Evolutionary conservation across 2,113 vertebrate species (phyloP).

Genomic region (Telmatochromis sp.): DNA sequence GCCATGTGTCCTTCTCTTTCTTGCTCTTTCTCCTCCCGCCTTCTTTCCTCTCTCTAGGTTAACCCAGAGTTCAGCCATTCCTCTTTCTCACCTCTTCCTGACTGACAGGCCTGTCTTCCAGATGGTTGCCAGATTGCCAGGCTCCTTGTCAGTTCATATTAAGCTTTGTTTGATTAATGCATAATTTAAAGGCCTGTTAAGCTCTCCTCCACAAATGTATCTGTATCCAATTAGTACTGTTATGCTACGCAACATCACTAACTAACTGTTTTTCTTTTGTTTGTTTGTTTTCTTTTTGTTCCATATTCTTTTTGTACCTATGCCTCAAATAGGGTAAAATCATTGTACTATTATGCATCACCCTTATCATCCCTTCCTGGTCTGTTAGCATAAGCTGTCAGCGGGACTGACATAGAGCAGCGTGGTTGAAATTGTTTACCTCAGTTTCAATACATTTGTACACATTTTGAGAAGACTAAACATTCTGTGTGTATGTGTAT

Average conservation of each 20-base stretch:
- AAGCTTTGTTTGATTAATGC: conserved; percentile 60
- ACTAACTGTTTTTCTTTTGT: conserved; percentile 3
- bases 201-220: conserved; percentile 47
- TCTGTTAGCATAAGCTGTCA: conserved; percentile 42
- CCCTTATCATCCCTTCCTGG: neutral
- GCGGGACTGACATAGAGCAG: conserved; percentile 22
- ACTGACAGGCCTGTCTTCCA: conserved; percentile 64
- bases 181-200: conserved; percentile 59
- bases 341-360: neutral
- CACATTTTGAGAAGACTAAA: conserved; percentile 22
- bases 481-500: neutral
- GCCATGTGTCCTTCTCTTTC: neutral
- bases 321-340: neutral
- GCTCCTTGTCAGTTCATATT: conserved; percentile 62
- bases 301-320: neutral
- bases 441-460: conserved; percentile 5
- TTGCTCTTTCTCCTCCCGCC: neutral
- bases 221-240: conserved; percentile 48
- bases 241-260: conserved; percentile 35
- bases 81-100: conserved; percentile 58
- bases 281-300: neutral
- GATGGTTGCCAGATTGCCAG: conserved; percentile 62
- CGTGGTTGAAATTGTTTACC: conserved; percentile 47
- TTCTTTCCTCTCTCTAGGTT: conserved; percentile 15
- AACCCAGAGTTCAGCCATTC: conserved; percentile 45